Percentiles rank a stretch among this genome's conserved stretches.
Conservation (phyloP, 2,797 vertebrate genomes). For the Sebastiscus albofasciatus region DNA sequence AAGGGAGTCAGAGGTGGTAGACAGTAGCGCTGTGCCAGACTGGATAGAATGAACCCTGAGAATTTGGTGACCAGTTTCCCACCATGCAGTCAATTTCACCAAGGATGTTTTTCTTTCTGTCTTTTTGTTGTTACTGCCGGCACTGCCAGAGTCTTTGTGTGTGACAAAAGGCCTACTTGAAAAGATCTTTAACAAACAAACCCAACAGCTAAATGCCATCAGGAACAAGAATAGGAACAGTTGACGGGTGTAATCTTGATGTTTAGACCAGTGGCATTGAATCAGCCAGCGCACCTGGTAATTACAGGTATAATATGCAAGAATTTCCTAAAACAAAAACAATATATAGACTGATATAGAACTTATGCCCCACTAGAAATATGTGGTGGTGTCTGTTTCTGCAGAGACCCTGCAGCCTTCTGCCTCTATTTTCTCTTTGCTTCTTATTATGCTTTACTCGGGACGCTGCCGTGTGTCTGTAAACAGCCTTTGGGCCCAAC, state of each 20-base stretch:
- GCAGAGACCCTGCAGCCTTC: neutral
- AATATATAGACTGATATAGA: neutral
- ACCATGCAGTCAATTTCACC: neutral
- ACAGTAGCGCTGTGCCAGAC: no score
- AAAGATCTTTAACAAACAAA: neutral
- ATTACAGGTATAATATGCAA: neutral
- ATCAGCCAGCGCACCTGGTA: neutral
- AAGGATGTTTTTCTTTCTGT: neutral
- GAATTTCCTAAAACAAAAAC: neutral
- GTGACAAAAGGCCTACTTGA: neutral
- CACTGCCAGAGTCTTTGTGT: no score
- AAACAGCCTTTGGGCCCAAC: no score
- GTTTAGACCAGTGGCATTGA: neutral
- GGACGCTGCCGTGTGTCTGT: no score
- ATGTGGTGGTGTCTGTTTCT: no score
- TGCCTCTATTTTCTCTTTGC: neutral
- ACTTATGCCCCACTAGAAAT: no score
- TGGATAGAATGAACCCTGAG: neutral
- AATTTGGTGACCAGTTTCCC: neutral
- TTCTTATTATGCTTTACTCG: neutral
- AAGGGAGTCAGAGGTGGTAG: neutral
- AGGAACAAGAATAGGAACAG: neutral
- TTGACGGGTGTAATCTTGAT: neutral
- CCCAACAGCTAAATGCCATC: neutral
- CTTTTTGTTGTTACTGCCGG: neutral